Evolutionary conservation across 2,888 invertebrate species (phyloP).

Genomic region (Ophraella communa): DNA sequence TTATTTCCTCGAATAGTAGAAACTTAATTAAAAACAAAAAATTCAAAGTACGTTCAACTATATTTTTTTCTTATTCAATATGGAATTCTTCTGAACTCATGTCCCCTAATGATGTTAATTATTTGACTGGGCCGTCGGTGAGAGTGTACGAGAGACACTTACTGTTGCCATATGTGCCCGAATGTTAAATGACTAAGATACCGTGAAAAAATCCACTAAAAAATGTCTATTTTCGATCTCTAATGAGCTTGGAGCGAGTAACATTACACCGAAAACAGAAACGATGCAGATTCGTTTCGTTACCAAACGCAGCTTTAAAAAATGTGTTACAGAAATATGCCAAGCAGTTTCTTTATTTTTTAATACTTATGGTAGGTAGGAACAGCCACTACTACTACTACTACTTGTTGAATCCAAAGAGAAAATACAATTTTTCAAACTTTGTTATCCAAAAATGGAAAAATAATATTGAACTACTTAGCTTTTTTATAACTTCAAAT

Average conservation of each 20-base stretch:
- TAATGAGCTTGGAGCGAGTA: constrained; percentile 52
- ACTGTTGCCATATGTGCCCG: constrained; percentile 54
- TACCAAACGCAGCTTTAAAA: constrained; percentile 23
- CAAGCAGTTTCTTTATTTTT: constrained; percentile 24
- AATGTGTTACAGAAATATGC: constrained; percentile 32
- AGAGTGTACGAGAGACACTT: constrained; percentile 41
- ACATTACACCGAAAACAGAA: constrained; percentile 45
- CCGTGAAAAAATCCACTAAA: constrained; percentile 46
- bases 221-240: constrained; percentile 52
- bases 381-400: background rate
- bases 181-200: constrained; percentile 54
- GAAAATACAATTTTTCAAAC: no score
- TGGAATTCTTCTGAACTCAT: constrained; percentile 21
- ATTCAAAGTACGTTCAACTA: no score
- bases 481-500: no score
- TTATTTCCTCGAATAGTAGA: no score
- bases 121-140: constrained; percentile 49
- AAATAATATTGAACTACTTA: no score
- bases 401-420: constrained; percentile 31
- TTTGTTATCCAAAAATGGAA: no score
- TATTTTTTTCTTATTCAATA: constrained; percentile 14
- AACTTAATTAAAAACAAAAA: no score
- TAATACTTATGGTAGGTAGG: background rate
- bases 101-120: constrained; percentile 49
- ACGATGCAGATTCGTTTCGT: constrained; percentile 30